Conservation (phyloP, 2,797 vertebrate genomes). For the Poeciliopsis turneri region DNA sequence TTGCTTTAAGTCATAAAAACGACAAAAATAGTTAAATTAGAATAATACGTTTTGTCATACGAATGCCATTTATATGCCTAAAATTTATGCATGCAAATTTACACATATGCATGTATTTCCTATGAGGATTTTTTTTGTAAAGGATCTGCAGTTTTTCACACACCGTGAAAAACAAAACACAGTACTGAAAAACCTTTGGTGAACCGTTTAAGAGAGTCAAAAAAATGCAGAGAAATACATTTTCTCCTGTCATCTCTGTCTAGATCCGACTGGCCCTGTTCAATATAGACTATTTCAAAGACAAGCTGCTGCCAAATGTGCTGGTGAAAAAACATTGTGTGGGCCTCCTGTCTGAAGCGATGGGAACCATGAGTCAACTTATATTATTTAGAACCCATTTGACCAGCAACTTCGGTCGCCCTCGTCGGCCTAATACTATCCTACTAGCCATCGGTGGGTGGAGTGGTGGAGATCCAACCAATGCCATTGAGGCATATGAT, state of each 20-base stretch:
- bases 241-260: neutral
- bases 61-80: no score
- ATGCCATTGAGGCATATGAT: slow-evolving; percentile 83
- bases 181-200: no score
- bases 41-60: no score
- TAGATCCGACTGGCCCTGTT: slow-evolving; percentile 3
- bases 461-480: slow-evolving; percentile 77
- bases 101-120: no score
- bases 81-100: no score
- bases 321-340: neutral
- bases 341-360: neutral
- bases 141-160: no score
- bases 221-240: neutral
- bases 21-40: no score
- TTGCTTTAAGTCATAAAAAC: no score
- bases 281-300: neutral
- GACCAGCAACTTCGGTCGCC: slow-evolving; percentile 60
- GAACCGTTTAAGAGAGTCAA: no score
- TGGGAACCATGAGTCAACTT: no score
- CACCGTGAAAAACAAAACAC: no score
- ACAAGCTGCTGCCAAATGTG: neutral
- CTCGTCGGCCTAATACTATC: slow-evolving; percentile 81
- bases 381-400: neutral
- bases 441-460: slow-evolving; percentile 87
- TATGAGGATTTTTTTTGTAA: no score